Conservation (phyloP, 2,888 invertebrate species). For the Meteorus cinctellus region DNA sequence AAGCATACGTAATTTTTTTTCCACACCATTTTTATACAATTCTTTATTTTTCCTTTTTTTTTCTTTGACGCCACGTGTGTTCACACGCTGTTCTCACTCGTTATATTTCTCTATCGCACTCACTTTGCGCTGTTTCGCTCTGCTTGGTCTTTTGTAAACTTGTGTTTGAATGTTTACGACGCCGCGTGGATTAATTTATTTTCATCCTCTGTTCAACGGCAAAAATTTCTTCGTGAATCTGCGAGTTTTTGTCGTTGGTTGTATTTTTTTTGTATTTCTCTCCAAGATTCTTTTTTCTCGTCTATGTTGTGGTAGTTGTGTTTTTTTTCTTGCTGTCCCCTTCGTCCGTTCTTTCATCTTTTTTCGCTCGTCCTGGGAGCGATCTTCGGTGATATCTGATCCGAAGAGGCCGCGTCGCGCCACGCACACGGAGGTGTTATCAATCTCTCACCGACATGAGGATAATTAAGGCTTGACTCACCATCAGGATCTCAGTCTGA, state of each 20-base stretch:
- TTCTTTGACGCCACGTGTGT: background rate
- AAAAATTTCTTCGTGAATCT: constrained; percentile 14
- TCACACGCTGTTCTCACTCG: constrained; percentile 9
- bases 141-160: constrained; percentile 1
- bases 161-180: constrained; percentile 39
- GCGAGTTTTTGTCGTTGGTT: constrained; percentile 30
- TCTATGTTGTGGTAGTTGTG: background rate
- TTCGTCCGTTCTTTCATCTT: constrained; percentile 7
- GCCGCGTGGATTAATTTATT: constrained; percentile 36
- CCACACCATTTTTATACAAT: background rate
- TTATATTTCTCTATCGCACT: background rate
- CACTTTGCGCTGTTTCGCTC: background rate
- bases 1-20: constrained; percentile 16
- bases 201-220: constrained; percentile 15
- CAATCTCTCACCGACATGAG: constrained; percentile 59
- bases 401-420: constrained; percentile 29
- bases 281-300: constrained; percentile 12
- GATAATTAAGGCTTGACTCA: constrained; percentile 59
- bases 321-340: constrained; percentile 10
- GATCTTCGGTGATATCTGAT: constrained; percentile 40
- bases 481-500: constrained; percentile 42
- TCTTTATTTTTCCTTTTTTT: constrained; percentile 1
- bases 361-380: constrained; percentile 24
- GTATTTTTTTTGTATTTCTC: background rate
- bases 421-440: constrained; percentile 51